A percentile compares a stretch with the other conserved stretches of the same genome.
phyloP scores from a whole-genome alignment of 1,140 invertebrate species.

The Drosophila lini region DNA sequence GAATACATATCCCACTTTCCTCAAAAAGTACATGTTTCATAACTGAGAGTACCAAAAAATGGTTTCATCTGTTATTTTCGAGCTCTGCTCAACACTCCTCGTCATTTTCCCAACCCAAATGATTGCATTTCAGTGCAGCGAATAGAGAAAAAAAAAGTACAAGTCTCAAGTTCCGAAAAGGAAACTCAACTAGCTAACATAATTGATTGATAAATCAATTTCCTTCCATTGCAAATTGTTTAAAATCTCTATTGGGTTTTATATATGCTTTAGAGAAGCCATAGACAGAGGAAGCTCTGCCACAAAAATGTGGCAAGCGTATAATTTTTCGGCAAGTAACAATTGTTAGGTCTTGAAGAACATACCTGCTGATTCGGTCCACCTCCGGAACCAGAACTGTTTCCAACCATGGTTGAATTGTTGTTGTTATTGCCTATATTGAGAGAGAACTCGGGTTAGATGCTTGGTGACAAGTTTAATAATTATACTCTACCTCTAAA shows the following conservation, averaged over 20 bases:
- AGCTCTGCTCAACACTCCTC: background rate
- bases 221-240: background rate
- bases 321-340: background rate
- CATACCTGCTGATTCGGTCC: constrained; percentile 69
- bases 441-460: background rate
- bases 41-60: background rate
- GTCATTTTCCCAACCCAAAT: background rate
- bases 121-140: background rate
- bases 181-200: background rate
- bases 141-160: background rate
- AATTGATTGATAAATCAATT: background rate
- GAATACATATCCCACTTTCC: too few species aligned
- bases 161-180: background rate
- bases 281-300: constrained; percentile 4
- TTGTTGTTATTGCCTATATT: constrained; percentile 50
- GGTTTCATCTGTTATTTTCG: constrained; percentile 1
- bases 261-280: constrained; percentile 13
- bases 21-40: background rate
- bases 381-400: constrained; percentile 48
- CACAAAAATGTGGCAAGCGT: constrained; percentile 2
- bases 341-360: constrained; percentile 26
- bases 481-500: constrained; percentile 64
- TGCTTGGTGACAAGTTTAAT: background rate
- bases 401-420: constrained; percentile 64
- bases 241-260: constrained; percentile 10